These are phyloP conservation scores for Pteronura brasiliensis DNA, from an alignment of 2,113 vertebrate species.

Conservation along the genomic window DNA sequence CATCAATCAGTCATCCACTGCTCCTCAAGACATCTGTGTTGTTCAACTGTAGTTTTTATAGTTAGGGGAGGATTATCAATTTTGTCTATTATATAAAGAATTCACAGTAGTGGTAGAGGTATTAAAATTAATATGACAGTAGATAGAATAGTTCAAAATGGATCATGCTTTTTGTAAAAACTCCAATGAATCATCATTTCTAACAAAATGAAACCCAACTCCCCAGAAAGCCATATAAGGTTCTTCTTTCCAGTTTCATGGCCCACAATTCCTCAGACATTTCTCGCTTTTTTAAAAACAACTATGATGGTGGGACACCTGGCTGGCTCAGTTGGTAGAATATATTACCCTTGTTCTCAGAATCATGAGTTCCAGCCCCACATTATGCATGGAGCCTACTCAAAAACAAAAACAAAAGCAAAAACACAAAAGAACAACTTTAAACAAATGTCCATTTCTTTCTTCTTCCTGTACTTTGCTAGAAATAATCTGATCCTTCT, in stretches of 20 bases:
- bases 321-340: neutral
- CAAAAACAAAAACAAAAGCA: neutral
- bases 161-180: neutral
- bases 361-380: neutral
- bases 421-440: neutral
- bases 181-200: neutral
- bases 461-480: neutral
- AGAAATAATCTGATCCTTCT: neutral
- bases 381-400: neutral
- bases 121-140: neutral
- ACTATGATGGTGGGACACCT: neutral
- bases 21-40: neutral
- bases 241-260: neutral
- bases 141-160: neutral
- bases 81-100: neutral
- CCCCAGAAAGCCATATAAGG: rapidly evolving
- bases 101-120: neutral
- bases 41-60: neutral
- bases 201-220: neutral
- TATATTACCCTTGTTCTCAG: neutral
- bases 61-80: neutral
- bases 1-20: neutral
- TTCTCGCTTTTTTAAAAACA: neutral
- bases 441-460: neutral
- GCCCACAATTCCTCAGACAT: neutral